phyloP scores from a whole-genome alignment of 2,888 invertebrate species.

The Pteria penguin region DNA sequence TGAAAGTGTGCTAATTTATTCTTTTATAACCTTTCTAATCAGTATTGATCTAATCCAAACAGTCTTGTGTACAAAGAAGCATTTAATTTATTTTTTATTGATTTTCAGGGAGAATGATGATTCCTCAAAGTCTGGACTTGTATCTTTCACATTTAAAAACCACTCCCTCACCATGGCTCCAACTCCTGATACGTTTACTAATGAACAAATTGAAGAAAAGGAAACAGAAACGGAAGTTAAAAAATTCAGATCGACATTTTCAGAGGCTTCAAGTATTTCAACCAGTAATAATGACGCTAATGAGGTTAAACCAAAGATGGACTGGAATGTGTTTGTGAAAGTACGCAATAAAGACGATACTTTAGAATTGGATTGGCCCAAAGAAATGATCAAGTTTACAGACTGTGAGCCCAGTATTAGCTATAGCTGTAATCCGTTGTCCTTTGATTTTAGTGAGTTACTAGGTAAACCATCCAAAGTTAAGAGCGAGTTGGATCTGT shows the following conservation, averaged over 20 bases:
- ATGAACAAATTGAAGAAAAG: neutral
- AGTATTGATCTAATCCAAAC: too few relatives aligned
- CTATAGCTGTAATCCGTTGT: constrained; percentile 77
- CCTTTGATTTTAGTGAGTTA: constrained; percentile 74
- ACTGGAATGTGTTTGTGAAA: constrained; percentile 62
- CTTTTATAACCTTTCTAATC: neutral
- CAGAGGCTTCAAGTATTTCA: neutral
- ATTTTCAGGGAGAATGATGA: constrained; percentile 28
- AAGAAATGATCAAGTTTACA: constrained; percentile 75
- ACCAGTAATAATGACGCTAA: constrained; percentile 15
- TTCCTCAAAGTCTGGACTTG: constrained; percentile 30
- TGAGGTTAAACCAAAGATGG: constrained; percentile 7
- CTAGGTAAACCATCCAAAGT: constrained; percentile 49
- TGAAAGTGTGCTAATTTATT: neutral
- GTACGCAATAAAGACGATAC: constrained; percentile 71
- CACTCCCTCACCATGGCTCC: constrained; percentile 51
- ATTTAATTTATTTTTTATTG: neutral
- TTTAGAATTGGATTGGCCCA: constrained; percentile 75
- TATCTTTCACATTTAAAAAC: constrained; percentile 62
- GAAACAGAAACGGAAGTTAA: constrained; percentile 1
- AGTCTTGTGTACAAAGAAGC: too few relatives aligned
- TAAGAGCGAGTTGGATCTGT: constrained; percentile 5
- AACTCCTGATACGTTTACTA: constrained; percentile 32
- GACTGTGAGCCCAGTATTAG: constrained; percentile 65
- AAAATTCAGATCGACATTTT: neutral